These are phyloP conservation scores for Protosalanx chinensis DNA, from an alignment of 2,797 vertebrate genomes.

Conservation along the genomic window DNA sequence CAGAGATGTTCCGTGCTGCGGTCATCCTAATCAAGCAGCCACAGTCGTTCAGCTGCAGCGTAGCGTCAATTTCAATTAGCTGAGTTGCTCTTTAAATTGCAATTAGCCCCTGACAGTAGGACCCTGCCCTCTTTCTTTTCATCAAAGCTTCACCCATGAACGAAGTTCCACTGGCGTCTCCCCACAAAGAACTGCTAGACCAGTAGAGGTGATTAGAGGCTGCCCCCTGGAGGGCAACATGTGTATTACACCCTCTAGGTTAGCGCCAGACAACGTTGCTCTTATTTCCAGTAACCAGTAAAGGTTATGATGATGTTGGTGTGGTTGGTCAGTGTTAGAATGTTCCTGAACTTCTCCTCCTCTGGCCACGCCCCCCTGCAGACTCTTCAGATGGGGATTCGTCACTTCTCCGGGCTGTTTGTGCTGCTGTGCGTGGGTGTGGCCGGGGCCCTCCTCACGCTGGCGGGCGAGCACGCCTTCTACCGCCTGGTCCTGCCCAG, in stretches of 20 bases:
- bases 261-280: too few species aligned
- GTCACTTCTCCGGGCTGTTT: slow-evolving; percentile 89
- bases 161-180: neutral
- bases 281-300: too few species aligned
- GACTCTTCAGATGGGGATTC: slow-evolving; percentile 92
- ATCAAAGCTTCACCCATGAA: neutral
- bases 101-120: slow-evolving; percentile 41
- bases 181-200: neutral
- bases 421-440: slow-evolving; percentile 86
- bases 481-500: slow-evolving; percentile 80
- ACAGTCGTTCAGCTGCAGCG: slow-evolving; percentile 6
- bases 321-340: too few species aligned
- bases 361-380: slow-evolving; percentile 39
- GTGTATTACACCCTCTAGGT: too few species aligned
- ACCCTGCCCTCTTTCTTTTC: slow-evolving; percentile 21
- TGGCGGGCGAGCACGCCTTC: slow-evolving; percentile 82
- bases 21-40: neutral
- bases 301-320: too few species aligned
- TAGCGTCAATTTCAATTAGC: slow-evolving; percentile 33
- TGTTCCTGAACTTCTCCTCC: neutral
- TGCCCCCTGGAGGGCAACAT: slow-evolving; percentile 22
- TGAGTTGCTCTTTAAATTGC: slow-evolving; percentile 29
- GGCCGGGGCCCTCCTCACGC: slow-evolving; percentile 81
- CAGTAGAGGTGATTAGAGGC: neutral
- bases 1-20: neutral